A percentile compares a stretch with the other conserved stretches of the same genome.
Evolutionary conservation across 2,113 vertebrate genomes (phyloP).

Genomic region (Ictalurus punctatus): DNA sequence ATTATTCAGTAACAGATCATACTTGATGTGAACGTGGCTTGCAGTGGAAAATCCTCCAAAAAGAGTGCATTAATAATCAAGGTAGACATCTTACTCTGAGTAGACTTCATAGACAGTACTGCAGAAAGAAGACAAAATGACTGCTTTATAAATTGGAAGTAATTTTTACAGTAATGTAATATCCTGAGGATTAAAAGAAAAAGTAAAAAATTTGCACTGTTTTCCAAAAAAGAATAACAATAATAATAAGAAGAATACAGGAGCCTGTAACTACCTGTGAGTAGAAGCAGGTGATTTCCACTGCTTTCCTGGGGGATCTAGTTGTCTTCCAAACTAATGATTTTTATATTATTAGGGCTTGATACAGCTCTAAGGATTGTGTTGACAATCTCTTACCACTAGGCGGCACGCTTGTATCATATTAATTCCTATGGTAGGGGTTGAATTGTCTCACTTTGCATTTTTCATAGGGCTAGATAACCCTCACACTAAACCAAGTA

Average conservation of each 20-base stretch:
- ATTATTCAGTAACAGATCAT: neutral
- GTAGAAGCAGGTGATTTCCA: no score
- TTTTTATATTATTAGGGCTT: neutral
- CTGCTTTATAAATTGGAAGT: neutral
- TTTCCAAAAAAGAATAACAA: neutral
- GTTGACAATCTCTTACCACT: slow-evolving; percentile 54
- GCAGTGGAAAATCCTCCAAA: neutral
- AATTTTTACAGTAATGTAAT: neutral
- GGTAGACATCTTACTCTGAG: neutral
- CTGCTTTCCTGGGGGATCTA: neutral
- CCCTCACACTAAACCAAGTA: neutral
- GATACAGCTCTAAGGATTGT: slow-evolving; percentile 11
- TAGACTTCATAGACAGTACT: neutral
- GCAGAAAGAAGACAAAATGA: neutral
- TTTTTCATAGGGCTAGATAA: neutral
- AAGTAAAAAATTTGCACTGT: neutral
- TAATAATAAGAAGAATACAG: no score
- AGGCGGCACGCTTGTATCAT: slow-evolving; percentile 67
- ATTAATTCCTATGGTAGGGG: neutral
- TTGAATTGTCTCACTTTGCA: neutral
- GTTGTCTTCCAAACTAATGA: neutral
- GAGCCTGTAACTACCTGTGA: no score
- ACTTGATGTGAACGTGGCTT: neutral
- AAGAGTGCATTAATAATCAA: neutral
- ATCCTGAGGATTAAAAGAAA: no score